phyloP scores from a whole-genome alignment of 2,113 vertebrate genomes.

The Stigmatopora argus region DNA sequence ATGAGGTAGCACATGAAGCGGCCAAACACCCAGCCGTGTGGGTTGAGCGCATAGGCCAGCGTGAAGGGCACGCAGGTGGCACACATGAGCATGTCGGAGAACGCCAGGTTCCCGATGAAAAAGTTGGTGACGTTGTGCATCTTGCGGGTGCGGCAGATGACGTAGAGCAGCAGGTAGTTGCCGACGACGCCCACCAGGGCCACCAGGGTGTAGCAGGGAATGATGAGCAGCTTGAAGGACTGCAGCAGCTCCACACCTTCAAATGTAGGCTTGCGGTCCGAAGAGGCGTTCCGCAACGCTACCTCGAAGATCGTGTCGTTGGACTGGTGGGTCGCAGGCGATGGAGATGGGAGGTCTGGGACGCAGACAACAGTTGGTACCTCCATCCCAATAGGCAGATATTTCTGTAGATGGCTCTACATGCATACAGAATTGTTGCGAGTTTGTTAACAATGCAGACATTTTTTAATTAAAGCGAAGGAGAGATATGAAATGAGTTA shows the following conservation, averaged over 20 bases:
- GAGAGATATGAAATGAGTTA: not conserved
- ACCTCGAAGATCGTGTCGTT: slow-evolving; percentile 64
- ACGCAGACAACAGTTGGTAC: slow-evolving; percentile 53
- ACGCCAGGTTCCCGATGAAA: slow-evolving; percentile 84
- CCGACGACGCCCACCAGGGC: slow-evolving; percentile 77
- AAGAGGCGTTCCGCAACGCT: slow-evolving; percentile 64
- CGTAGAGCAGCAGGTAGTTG: slow-evolving; percentile 82
- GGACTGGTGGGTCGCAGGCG: slow-evolving; percentile 14
- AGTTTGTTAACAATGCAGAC: not conserved
- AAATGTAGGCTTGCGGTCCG: slow-evolving; percentile 71
- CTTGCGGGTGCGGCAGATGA: slow-evolving; percentile 82
- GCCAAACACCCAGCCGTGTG: slow-evolving; percentile 82
- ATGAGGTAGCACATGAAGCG: slow-evolving; percentile 84
- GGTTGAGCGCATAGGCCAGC: slow-evolving; percentile 81
- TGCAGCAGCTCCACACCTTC: slow-evolving; percentile 79
- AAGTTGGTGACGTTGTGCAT: slow-evolving; percentile 90
- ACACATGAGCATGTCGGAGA: slow-evolving; percentile 87
- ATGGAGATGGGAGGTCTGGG: slow-evolving; percentile 30
- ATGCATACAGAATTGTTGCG: not conserved
- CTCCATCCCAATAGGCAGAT: slow-evolving; percentile 56
- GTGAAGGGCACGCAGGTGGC: slow-evolving; percentile 83
- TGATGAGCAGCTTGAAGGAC: slow-evolving; percentile 81
- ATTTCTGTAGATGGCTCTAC: slow-evolving; percentile 12
- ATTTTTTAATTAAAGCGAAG: not conserved
- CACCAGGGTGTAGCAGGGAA: slow-evolving; percentile 81